Percentiles rank a stretch among this genome's conserved stretches.
phyloP scores from a whole-genome alignment of 2,888 invertebrate genomes.

The Tromatobia lineatoria region DNA sequence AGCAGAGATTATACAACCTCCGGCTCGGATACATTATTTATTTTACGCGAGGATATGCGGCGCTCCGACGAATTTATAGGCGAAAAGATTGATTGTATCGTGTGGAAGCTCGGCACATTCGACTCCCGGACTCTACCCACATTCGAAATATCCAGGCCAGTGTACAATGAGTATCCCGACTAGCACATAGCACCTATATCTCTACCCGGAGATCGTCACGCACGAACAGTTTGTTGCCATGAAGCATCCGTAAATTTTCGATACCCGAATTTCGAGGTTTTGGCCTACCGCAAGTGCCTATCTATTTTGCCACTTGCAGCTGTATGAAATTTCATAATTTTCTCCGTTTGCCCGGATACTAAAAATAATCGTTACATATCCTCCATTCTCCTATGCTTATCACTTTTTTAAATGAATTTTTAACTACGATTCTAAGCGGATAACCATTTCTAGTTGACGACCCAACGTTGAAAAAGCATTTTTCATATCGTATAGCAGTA shows the following conservation, averaged over 20 bases:
- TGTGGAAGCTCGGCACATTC: slow-evolving; percentile 44
- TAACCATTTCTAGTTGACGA: not conserved
- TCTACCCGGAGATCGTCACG: slow-evolving; percentile 32
- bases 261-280: slow-evolving; percentile 25
- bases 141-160: slow-evolving; percentile 32
- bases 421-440: not conserved
- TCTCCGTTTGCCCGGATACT: not conserved
- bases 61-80: slow-evolving; percentile 69
- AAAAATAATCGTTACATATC: not conserved
- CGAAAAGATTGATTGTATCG: slow-evolving; percentile 72
- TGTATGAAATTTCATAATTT: not conserved
- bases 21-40: slow-evolving; percentile 67
- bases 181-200: slow-evolving; percentile 14
- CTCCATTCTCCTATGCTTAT: not conserved
- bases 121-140: slow-evolving; percentile 39
- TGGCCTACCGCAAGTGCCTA: not conserved
- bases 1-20: slow-evolving; percentile 22
- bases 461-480: not conserved
- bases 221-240: slow-evolving; percentile 9
- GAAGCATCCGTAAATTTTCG: slow-evolving; percentile 40
- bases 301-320: not conserved
- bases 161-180: not conserved
- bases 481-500: not conserved
- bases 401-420: not conserved
- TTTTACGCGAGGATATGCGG: slow-evolving; percentile 63